Base-by-base conservation (phyloP, 1,140 invertebrate genomes). In the Galleria mellonella region DNA sequence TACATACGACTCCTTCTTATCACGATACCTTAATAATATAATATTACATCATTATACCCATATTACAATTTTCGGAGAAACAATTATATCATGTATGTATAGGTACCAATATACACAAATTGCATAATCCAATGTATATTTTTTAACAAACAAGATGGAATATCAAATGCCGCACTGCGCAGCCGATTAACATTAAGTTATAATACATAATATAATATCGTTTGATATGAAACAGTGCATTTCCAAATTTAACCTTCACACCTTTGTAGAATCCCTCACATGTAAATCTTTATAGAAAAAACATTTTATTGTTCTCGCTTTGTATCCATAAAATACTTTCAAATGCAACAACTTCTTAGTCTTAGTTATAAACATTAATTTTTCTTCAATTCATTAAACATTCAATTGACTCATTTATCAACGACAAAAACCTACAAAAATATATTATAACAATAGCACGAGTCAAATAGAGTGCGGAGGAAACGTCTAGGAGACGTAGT, bases 351-450 rank as follows among this genome's bases (percentile, higher is more conserved):
- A 84, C 73, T 75, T 75, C 74, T 82, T 84, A 84, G 67, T 77
- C 76, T 81, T 84, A 82, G 50, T 76, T 71, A 76, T 81, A 77
- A 78, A 83, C 72, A 76, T 79, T 75, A 71, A 59, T 72, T 77
- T 77, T 79, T n/a, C n/a, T n/a, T 84, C 70, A 83, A 78, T 83
- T 77, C 74, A 77, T 67, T 84, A 79, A 84, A 84, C 78, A 81
- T 81, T 79, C 81, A 84, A 84, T 84, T 84, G 81, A 84, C 81
- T 81, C 72, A 82, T 75, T 72, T 82, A 83, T 83, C 78, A 84
- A 84, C 78, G 78, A 83, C 74, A 83, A 84, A 82, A 72, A 72
- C 65, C 81, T 84, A 84, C 81, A 84, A 84, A 84, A 84, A 84
- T 84, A 84, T 84, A 81, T 82, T 69, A 68, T 79, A 81, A 84